phyloP scores from a whole-genome alignment of 2,888 invertebrate species.

The Pristionchus arcanus region DNA sequence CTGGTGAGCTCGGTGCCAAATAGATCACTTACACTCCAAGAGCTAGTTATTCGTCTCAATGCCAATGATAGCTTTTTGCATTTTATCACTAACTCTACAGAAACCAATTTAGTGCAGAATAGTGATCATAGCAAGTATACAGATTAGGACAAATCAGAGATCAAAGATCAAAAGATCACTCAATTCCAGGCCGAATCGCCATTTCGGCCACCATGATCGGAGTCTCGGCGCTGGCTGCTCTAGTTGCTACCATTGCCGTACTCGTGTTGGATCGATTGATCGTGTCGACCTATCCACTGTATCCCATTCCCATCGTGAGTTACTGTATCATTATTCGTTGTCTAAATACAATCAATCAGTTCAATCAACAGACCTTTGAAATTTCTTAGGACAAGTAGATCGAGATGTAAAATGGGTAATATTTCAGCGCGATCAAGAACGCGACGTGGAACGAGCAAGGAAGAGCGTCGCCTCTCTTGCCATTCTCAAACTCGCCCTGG shows the following conservation, averaged over 20 bases:
- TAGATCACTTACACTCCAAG: too few species aligned
- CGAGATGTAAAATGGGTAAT: too few species aligned
- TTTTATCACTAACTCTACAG: too few species aligned
- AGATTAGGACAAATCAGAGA: background rate
- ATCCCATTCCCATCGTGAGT: slow-evolving; percentile 57
- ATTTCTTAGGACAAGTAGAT: too few species aligned
- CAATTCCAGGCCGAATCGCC: slow-evolving; percentile 67
- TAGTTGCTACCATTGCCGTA: slow-evolving; percentile 68
- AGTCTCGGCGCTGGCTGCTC: slow-evolving; percentile 69
- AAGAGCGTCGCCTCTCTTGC: slow-evolving; percentile 68
- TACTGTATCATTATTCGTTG: background rate
- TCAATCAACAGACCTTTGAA: too few species aligned
- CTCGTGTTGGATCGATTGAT: slow-evolving; percentile 74
- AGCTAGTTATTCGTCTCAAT: too few species aligned
- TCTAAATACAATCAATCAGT: background rate
- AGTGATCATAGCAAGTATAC: background rate
- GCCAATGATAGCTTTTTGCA: too few species aligned
- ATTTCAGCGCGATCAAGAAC: slow-evolving; percentile 74
- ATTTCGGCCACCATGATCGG: slow-evolving; percentile 76
- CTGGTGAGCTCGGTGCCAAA: slow-evolving; percentile 57
- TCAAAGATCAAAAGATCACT: slow-evolving; percentile 11
- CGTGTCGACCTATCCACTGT: slow-evolving; percentile 69
- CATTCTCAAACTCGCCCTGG: slow-evolving; percentile 73
- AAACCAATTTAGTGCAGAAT: too few species aligned
- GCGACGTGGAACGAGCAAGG: slow-evolving; percentile 65